Evolutionary conservation across 92 coral and sea anemone species (phyloP).

Genomic region (Anthopleura xanthogrammica): DNA sequence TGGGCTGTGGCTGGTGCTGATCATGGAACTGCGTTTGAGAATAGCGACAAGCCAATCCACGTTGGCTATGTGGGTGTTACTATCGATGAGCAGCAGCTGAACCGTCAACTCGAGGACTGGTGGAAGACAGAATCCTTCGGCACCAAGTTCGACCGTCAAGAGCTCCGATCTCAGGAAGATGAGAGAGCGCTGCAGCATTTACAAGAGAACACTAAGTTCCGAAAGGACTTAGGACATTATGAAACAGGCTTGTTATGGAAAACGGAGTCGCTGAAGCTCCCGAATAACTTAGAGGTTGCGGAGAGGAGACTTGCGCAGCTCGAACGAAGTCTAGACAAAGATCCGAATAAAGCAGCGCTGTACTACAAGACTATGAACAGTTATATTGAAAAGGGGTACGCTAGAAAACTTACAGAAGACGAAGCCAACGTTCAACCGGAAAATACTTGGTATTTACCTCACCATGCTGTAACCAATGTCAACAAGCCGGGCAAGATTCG

Average conservation of each 20-base stretch:
- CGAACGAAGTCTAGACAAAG: no score
- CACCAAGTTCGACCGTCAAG: slow-evolving; percentile 43
- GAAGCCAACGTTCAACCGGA: no score
- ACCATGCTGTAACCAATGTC: no score
- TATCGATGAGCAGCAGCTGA: slow-evolving; percentile 22
- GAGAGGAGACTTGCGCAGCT: no score
- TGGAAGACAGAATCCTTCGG: slow-evolving; percentile 75
- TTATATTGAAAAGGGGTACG: no score
- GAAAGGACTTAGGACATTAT: slow-evolving; percentile 52
- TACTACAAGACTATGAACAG: no score
- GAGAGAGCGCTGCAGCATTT: slow-evolving; percentile 35
- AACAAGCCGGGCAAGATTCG: no score
- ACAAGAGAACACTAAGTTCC: slow-evolving; percentile 39
- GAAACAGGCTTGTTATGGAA: slow-evolving; percentile 59
- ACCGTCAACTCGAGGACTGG: slow-evolving; percentile 58
- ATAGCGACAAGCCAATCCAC: slow-evolving; percentile 15
- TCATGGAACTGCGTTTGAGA: slow-evolving; percentile 15
- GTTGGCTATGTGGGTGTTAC: slow-evolving; percentile 9
- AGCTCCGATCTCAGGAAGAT: slow-evolving; percentile 41
- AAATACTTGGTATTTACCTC: no score
- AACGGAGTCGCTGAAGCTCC: slow-evolving; percentile 24
- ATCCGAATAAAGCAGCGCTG: no score
- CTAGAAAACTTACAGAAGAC: no score
- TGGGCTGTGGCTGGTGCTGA: slow-evolving; percentile 63
- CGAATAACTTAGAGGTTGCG: slow-evolving; percentile 42